Evolutionary conservation across 2,797 vertebrate species (phyloP).

Genomic region (Margarornis squamiger): DNA sequence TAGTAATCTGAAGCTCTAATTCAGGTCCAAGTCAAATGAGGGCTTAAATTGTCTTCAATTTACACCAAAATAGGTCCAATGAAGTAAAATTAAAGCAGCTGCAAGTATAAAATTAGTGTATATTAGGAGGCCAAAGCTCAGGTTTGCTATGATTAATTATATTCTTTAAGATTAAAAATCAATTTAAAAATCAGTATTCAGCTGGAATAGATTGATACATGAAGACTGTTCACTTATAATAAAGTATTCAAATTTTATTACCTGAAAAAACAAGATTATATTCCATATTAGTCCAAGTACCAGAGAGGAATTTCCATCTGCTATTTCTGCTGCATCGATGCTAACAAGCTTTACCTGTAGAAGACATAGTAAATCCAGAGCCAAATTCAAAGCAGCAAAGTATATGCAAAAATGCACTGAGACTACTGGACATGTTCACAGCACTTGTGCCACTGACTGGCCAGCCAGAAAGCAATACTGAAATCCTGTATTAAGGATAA

Average conservation of each 20-base stretch:
- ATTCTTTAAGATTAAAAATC: constrained; percentile 22
- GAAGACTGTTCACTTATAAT: background rate
- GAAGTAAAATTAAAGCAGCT: constrained; percentile 49
- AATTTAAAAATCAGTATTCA: background rate
- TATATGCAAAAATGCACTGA: background rate
- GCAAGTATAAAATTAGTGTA: background rate
- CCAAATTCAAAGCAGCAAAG: background rate
- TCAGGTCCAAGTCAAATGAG: constrained; percentile 37
- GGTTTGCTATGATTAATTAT: constrained; percentile 5
- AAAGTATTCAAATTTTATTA: constrained; percentile 63
- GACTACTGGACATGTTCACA: background rate
- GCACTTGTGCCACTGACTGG: background rate
- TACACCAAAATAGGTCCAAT: constrained; percentile 23
- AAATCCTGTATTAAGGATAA: background rate
- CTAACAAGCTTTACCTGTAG: constrained; percentile 93
- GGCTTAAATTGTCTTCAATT: constrained; percentile 4
- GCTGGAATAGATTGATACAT: background rate
- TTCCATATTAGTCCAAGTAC: constrained; percentile 98
- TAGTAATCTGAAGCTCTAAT: constrained; percentile 38
- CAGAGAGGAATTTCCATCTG: constrained; percentile 94
- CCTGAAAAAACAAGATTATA: constrained; percentile 98
- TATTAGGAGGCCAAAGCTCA: background rate
- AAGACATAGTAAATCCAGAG: constrained; percentile 1
- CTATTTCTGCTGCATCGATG: constrained; percentile 92
- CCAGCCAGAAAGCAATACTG: background rate